Conservation (phyloP, 2,797 vertebrate genomes). For the Remorina albescens region DNA sequence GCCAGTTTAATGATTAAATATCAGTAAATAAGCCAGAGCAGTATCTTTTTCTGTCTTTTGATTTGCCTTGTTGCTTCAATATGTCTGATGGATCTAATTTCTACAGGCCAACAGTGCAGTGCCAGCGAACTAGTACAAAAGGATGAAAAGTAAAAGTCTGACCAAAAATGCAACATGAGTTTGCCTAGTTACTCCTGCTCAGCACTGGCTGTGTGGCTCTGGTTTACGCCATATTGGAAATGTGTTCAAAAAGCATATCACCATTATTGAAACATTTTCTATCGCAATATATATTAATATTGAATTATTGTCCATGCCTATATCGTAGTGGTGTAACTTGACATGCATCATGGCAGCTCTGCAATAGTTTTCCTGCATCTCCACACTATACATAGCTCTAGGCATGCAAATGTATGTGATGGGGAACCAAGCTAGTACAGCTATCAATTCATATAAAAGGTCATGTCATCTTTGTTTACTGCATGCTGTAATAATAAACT, state of each 20-base stretch:
- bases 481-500: neutral
- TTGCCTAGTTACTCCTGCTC: too few relatives aligned
- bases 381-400: constrained; percentile 23
- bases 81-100: constrained; percentile 22
- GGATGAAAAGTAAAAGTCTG: too few relatives aligned
- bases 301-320: constrained; percentile 6
- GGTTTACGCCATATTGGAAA: too few relatives aligned
- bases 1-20: constrained; percentile 26
- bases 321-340: constrained; percentile 16
- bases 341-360: constrained; percentile 28
- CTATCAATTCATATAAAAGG: constrained; percentile 12
- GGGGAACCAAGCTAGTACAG: constrained; percentile 9
- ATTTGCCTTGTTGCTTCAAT: constrained; percentile 8
- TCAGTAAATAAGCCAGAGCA: neutral
- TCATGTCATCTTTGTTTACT: neutral
- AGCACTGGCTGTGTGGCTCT: too few relatives aligned
- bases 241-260: too few relatives aligned
- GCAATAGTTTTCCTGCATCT: constrained; percentile 17
- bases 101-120: constrained; percentile 6
- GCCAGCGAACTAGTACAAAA: constrained; percentile 6
- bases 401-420: constrained; percentile 20
- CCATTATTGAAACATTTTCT: too few relatives aligned
- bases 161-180: neutral
- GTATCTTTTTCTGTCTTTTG: constrained; percentile 4
- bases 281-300: too few relatives aligned